Percentiles rank a stretch among this genome's conserved stretches.
These are phyloP conservation scores for Origma solitaria DNA, from an alignment of 2,113 vertebrate genomes.

Conservation along the genomic window DNA sequence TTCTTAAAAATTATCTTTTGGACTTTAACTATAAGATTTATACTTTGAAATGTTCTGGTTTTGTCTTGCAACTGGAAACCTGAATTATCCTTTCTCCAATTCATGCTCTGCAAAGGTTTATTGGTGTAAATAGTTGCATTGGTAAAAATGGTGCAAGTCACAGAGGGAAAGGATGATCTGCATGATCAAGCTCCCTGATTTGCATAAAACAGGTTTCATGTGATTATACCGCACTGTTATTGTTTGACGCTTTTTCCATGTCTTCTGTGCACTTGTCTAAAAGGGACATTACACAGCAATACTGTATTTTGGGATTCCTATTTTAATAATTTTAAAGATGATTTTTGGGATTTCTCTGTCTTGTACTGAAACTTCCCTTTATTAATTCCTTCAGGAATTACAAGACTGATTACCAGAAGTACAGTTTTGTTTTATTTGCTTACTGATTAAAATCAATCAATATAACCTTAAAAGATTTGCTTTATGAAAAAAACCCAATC, in stretches of 20 bases:
- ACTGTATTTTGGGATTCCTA: neutral
- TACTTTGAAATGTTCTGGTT: neutral
- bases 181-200: neutral
- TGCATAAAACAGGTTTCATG: neutral
- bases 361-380: neutral
- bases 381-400: neutral
- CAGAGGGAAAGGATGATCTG: neutral
- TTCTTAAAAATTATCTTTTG: neutral
- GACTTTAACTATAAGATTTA: neutral
- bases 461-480: neutral
- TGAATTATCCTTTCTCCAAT: neutral
- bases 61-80: neutral
- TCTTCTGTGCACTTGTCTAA: neutral
- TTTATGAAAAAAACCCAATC: neutral
- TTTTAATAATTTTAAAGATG: neutral
- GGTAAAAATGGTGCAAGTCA: neutral
- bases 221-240: neutral
- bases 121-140: neutral
- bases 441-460: neutral
- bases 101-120: neutral
- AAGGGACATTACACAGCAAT: neutral
- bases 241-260: neutral
- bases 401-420: neutral
- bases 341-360: neutral
- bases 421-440: neutral